A percentile compares a stretch with the other conserved stretches of the same genome.
Conservation (phyloP, 2,797 vertebrate genomes). For the Phrynocephalus vlangalii region DNA sequence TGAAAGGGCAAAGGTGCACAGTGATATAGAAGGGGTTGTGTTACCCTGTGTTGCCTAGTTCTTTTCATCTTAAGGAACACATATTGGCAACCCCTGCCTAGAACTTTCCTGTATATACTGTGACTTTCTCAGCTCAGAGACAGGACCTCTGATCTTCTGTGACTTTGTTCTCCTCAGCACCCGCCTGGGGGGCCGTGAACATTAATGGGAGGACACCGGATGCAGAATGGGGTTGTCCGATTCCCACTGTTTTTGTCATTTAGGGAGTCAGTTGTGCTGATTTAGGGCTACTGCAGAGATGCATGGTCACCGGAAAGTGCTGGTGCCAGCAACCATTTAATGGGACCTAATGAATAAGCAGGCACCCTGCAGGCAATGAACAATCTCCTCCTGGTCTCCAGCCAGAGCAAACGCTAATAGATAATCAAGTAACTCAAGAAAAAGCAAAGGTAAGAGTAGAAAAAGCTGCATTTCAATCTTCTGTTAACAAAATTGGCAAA, state of each 20-base stretch:
- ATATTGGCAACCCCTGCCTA: not conserved
- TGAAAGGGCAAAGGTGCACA: not conserved
- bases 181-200: not conserved
- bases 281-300: not conserved
- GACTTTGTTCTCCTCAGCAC: not conserved
- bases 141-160: not conserved
- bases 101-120: not conserved
- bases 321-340: slow-evolving; percentile 21
- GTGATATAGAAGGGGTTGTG: not conserved
- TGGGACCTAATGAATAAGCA: slow-evolving; percentile 11
- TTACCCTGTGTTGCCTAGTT: not conserved
- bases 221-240: not conserved
- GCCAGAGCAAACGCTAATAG: not conserved
- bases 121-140: not conserved
- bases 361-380: slow-evolving; percentile 31
- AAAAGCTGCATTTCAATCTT: not conserved
- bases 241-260: fast-evolving
- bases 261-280: not conserved
- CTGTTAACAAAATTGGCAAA: too few relatives aligned
- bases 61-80: not conserved
- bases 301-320: not conserved
- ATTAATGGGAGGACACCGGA: not conserved
- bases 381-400: not conserved
- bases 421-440: slow-evolving; percentile 5
- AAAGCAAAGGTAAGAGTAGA: not conserved